Percentiles rank a stretch among this genome's conserved stretches.
Evolutionary conservation across 2,113 vertebrate species (phyloP).

Genomic region (Hemiscyllium ocellatum): DNA sequence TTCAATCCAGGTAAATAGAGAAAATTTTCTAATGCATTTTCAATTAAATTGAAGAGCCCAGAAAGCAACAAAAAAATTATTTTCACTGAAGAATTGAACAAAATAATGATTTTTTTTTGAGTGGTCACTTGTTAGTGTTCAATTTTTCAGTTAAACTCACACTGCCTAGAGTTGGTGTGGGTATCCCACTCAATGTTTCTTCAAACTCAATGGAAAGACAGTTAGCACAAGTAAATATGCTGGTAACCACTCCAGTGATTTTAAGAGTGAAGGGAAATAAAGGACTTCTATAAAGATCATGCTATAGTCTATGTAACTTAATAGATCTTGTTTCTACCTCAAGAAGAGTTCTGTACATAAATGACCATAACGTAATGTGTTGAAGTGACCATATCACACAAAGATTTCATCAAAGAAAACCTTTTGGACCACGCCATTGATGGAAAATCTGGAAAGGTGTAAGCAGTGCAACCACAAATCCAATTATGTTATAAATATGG

Average conservation of each 20-base stretch:
- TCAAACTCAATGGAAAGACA: not conserved
- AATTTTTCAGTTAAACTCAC: not conserved
- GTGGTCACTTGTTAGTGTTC: not conserved
- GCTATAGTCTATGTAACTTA: not conserved
- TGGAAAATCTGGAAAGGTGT: not conserved
- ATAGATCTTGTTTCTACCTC: not conserved
- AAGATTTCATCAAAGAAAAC: not conserved
- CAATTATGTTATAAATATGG: not conserved
- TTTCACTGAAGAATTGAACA: not conserved
- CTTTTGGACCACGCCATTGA: not conserved
- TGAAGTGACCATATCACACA: not conserved
- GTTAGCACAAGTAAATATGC: not conserved
- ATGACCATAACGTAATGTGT: not conserved
- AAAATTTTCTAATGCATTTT: not conserved
- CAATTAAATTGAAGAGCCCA: not conserved
- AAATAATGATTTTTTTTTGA: not conserved
- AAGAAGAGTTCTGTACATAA: not conserved
- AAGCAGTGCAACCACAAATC: not conserved
- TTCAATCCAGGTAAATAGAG: not conserved
- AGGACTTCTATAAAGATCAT: not conserved
- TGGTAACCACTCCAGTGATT: not conserved
- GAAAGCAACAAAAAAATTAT: not conserved
- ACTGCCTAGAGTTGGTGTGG: not conserved
- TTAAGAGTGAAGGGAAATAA: not conserved
- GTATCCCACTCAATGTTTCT: not conserved